A percentile compares a stretch with the other conserved stretches of the same genome.
These are phyloP conservation scores for Leptonema lineaticorne DNA, from an alignment of 1,140 invertebrate genomes.

Conservation along the genomic window DNA sequence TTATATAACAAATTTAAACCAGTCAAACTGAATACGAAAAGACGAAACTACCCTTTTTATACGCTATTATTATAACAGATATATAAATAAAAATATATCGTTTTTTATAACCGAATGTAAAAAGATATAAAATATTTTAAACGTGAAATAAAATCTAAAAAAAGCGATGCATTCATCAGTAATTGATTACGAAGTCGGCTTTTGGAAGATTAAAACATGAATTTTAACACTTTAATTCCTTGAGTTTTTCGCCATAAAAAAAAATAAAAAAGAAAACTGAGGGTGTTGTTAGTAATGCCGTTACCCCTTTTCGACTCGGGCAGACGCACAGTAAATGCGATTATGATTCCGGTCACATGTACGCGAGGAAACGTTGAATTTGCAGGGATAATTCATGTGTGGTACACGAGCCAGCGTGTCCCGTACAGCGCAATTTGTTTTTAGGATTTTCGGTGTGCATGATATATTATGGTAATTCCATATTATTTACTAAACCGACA, in stretches of 20 bases:
- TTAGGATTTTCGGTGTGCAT: not conserved
- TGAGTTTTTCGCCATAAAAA: not conserved
- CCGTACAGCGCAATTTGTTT: not conserved
- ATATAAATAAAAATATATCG: too few species aligned
- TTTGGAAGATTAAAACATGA: not conserved
- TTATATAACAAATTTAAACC: too few species aligned
- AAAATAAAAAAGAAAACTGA: too few species aligned
- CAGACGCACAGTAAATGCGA: not conserved
- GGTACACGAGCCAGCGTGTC: not conserved
- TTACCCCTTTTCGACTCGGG: not conserved
- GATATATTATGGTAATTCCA: constrained; percentile 15
- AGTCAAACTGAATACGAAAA: too few species aligned
- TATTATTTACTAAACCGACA: constrained; percentile 6
- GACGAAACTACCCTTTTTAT: too few species aligned
- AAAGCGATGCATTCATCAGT: too few species aligned
- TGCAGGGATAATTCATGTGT: constrained; percentile 7
- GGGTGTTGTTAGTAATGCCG: too few species aligned
- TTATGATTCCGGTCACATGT: constrained; percentile 13
- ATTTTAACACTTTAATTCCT: not conserved
- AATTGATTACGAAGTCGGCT: too few species aligned
- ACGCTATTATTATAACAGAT: too few species aligned
- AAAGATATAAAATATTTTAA: too few species aligned
- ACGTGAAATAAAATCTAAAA: too few species aligned
- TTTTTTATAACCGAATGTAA: too few species aligned
- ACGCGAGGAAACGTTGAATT: constrained; percentile 9